phyloP scores from a whole-genome alignment of 2,888 invertebrate species.

The Dinocampus coccinellae region DNA sequence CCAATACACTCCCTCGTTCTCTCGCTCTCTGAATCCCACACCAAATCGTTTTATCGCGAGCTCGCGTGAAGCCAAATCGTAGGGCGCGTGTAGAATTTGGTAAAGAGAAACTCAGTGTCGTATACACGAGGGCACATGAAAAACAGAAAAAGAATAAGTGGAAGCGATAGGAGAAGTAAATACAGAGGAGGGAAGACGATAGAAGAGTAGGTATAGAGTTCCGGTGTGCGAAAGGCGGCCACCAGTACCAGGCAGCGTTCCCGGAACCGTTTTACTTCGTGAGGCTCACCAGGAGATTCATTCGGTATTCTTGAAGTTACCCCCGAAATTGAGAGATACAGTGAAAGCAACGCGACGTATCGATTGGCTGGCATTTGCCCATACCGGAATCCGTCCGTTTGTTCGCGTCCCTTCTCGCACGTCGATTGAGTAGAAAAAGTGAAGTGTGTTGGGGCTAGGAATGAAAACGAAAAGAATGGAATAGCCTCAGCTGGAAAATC shows the following conservation, averaged over 20 bases:
- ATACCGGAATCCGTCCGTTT: conserved; percentile 55
- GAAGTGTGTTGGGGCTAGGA: conserved; percentile 2
- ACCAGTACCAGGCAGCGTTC: conserved; percentile 63
- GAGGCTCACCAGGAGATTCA: conserved; percentile 50
- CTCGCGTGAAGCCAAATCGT: conserved; percentile 47
- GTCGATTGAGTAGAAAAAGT: conserved; percentile 43
- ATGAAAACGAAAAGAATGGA: background rate
- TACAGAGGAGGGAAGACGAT: conserved; percentile 3
- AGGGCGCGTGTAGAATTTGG: conserved; percentile 36
- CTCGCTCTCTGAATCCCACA: background rate
- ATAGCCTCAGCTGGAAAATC: conserved; percentile 17
- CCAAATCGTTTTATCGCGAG: conserved; percentile 45
- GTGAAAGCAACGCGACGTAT: conserved; percentile 59
- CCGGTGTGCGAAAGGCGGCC: conserved; percentile 42
- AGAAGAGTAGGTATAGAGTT: conserved; percentile 27
- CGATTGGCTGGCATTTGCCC: conserved; percentile 64
- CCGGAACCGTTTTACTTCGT: conserved; percentile 55
- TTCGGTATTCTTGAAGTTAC: conserved; percentile 45
- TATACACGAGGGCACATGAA: conserved; percentile 29
- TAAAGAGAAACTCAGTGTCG: conserved; percentile 33
- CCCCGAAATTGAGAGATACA: conserved; percentile 65
- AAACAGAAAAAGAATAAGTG: conserved; percentile 8
- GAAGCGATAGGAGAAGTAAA: background rate
- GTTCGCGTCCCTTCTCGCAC: conserved; percentile 43
- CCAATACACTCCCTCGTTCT: background rate